Conservation (phyloP, 1,140 invertebrate genomes). For the Nephotettix cincticeps region DNA sequence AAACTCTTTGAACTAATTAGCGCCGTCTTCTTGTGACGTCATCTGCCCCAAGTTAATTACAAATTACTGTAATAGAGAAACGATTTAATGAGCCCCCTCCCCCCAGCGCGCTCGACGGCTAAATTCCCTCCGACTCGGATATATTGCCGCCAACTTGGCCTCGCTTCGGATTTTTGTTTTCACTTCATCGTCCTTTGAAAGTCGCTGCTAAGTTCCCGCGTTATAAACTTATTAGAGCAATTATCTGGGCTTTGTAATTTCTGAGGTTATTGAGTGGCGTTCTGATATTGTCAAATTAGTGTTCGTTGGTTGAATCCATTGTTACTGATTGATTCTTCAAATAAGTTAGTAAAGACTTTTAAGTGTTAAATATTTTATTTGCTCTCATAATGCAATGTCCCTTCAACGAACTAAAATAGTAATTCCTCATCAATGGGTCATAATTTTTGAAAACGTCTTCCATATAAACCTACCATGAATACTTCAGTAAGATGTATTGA, state of each 20-base stretch:
- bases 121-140: background rate
- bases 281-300: too few species aligned
- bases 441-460: too few species aligned
- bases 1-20: conserved; percentile 21
- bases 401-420: too few species aligned
- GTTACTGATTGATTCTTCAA: too few species aligned
- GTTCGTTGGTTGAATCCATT: too few species aligned
- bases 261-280: background rate
- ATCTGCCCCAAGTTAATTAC: conserved; percentile 40
- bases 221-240: background rate
- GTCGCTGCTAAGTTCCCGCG: background rate
- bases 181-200: background rate
- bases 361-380: too few species aligned
- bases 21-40: conserved; percentile 16
- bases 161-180: too few species aligned
- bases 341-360: too few species aligned
- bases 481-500: too few species aligned
- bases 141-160: conserved; percentile 2
- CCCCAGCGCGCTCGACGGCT: background rate
- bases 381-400: too few species aligned
- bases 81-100: conserved; percentile 41
- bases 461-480: too few species aligned
- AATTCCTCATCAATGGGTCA: too few species aligned
- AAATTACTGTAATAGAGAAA: conserved; percentile 44
- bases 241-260: background rate